Evolutionary conservation across 2,113 vertebrate genomes (phyloP).

Genomic region (Archilochus colubris): DNA sequence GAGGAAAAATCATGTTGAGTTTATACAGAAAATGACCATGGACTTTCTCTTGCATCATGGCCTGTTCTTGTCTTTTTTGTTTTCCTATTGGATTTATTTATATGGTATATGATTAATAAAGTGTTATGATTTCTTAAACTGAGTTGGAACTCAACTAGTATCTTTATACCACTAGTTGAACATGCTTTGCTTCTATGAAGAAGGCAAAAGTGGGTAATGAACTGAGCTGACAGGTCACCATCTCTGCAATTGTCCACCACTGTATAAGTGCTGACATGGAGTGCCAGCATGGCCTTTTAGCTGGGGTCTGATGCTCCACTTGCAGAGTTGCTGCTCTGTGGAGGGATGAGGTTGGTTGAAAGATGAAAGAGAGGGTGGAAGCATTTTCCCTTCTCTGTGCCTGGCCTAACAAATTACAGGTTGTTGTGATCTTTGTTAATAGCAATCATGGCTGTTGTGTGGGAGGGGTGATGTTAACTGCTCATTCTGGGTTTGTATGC

Average conservation of each 20-base stretch:
- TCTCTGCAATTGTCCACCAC: background rate
- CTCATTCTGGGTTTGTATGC: background rate
- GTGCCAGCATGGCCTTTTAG: background rate
- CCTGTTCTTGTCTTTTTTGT: background rate
- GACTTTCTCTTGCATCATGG: background rate
- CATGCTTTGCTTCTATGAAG: background rate
- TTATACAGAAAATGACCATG: background rate
- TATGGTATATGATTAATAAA: background rate
- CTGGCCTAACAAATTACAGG: rapidly evolving
- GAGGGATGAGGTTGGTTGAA: background rate
- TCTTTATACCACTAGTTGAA: background rate
- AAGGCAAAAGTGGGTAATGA: background rate
- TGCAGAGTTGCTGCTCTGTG: background rate
- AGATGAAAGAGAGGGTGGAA: background rate
- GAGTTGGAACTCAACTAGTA: background rate
- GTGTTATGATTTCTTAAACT: background rate
- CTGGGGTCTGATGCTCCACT: background rate
- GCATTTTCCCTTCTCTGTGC: background rate
- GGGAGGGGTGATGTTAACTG: background rate
- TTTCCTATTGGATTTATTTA: background rate
- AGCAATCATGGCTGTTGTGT: background rate
- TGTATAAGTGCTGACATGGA: too few relatives aligned
- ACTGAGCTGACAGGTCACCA: background rate
- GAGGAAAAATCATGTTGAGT: background rate
- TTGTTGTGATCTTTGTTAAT: background rate